Conservation (phyloP, 2,113 vertebrate species). For the Gila orcuttii region DNA sequence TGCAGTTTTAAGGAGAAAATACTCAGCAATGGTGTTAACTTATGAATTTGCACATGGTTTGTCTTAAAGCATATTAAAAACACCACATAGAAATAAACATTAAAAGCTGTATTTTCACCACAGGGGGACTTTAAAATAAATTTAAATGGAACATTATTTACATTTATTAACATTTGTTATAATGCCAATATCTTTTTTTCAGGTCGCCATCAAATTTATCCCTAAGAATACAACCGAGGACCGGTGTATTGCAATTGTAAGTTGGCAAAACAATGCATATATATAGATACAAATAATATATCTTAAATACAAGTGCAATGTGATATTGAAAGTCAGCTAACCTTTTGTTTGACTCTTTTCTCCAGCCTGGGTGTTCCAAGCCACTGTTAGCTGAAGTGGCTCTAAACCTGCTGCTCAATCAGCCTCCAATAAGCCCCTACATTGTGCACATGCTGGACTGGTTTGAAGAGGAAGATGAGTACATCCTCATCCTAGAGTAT, state of each 20-base stretch:
- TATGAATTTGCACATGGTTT: too few species aligned
- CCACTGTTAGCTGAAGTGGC: constrained; percentile 62
- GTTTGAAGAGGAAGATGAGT: constrained; percentile 55
- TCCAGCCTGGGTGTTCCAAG: constrained; percentile 36
- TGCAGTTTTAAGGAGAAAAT: too few species aligned
- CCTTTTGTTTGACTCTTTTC: neutral
- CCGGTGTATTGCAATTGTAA: constrained; percentile 55
- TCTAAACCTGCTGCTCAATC: constrained; percentile 62
- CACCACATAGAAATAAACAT: too few species aligned
- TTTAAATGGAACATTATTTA: neutral
- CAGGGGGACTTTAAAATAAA: neutral
- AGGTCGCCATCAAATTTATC: constrained; percentile 71
- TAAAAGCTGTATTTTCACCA: too few species aligned
- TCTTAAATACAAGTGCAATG: neutral
- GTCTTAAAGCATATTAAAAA: too few species aligned
- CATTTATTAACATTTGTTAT: neutral
- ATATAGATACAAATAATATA: neutral
- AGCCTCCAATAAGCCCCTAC: constrained; percentile 52
- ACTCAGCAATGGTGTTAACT: too few species aligned
- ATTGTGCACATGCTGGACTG: constrained; percentile 67
- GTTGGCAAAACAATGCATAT: neutral
- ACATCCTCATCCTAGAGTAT: constrained; percentile 65
- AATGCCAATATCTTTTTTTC: neutral
- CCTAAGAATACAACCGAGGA: constrained; percentile 13
- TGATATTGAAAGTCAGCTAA: neutral